phyloP scores from a whole-genome alignment of 2,797 vertebrate species.

The Fundulus diaphanus region DNA sequence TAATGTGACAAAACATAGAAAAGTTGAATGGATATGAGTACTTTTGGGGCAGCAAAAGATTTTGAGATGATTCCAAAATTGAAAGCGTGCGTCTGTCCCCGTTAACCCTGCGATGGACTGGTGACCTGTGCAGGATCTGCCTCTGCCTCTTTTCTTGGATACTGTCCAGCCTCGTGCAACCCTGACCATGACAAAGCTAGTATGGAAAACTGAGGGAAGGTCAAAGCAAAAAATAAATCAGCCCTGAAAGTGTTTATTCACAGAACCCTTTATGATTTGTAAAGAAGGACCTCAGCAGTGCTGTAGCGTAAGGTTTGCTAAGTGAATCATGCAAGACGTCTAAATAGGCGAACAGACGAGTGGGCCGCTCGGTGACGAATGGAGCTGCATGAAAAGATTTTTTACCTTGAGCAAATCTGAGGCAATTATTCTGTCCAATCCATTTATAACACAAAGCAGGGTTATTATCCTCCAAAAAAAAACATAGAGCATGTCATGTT shows the following conservation, averaged over 20 bases:
- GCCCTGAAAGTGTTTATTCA: neutral
- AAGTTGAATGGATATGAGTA: neutral
- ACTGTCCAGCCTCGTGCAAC: neutral
- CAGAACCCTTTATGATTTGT: neutral
- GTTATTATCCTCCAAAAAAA: slow-evolving; percentile 59
- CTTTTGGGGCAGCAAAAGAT: neutral
- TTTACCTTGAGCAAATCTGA: slow-evolving; percentile 33
- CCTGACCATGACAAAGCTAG: neutral
- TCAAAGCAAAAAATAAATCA: slow-evolving; percentile 11
- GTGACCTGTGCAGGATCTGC: neutral
- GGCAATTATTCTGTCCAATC: slow-evolving; percentile 50
- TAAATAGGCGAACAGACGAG: slow-evolving; percentile 1
- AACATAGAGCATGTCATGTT: slow-evolving; percentile 53
- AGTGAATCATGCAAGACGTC: slow-evolving; percentile 6
- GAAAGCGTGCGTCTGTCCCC: neutral
- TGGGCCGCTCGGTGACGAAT: slow-evolving; percentile 22
- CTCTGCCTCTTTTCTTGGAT: neutral
- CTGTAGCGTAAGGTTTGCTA: slow-evolving; percentile 3
- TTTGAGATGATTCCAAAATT: neutral
- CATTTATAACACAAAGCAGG: slow-evolving; percentile 42
- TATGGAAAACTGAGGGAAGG: neutral
- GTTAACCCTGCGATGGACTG: neutral
- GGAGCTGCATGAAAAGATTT: slow-evolving; percentile 24
- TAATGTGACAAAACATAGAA: neutral
- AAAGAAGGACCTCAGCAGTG: neutral